Evolutionary conservation across 2,888 invertebrate genomes (phyloP).

Genomic region (Drosophila pseudotakahashii): DNA sequence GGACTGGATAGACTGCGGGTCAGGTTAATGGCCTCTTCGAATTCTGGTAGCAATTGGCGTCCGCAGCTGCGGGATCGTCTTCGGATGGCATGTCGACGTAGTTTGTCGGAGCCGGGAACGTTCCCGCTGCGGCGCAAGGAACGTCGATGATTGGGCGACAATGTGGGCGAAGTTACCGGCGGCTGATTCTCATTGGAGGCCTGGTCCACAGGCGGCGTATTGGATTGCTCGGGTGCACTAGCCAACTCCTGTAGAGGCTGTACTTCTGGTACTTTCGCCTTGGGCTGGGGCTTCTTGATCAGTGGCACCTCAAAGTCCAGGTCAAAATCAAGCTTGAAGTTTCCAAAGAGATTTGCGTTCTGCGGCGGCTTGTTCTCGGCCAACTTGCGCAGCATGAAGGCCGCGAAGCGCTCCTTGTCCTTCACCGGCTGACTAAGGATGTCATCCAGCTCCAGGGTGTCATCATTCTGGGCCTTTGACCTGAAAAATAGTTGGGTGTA

Average conservation of each 20-base stretch:
- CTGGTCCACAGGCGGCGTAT: constrained; percentile 11
- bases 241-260: not conserved
- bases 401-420: constrained; percentile 3
- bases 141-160: constrained; percentile 9
- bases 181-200: constrained; percentile 6
- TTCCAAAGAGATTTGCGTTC: not conserved
- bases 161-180: not conserved
- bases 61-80: constrained; percentile 65
- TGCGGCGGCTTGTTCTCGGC: constrained; percentile 2
- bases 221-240: not conserved
- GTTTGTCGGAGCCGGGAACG: constrained; percentile 60
- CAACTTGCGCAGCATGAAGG: constrained; percentile 4
- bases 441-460: constrained; percentile 3
- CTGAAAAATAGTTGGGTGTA: not conserved
- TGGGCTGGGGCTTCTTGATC: not conserved
- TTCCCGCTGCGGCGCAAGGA: constrained; percentile 34
- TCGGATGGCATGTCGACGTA: constrained; percentile 62
- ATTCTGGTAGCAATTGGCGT: constrained; percentile 55
- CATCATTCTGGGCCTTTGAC: not conserved
- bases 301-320: not conserved
- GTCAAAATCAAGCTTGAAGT: constrained; percentile 1
- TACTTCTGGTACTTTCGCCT: not conserved
- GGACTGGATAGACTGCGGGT: constrained; percentile 13
- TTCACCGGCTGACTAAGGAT: constrained; percentile 6
- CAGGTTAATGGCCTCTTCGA: constrained; percentile 46